Evolutionary conservation across 2,113 vertebrate species (phyloP).

Genomic region (Brachypodius melanocephalos): DNA sequence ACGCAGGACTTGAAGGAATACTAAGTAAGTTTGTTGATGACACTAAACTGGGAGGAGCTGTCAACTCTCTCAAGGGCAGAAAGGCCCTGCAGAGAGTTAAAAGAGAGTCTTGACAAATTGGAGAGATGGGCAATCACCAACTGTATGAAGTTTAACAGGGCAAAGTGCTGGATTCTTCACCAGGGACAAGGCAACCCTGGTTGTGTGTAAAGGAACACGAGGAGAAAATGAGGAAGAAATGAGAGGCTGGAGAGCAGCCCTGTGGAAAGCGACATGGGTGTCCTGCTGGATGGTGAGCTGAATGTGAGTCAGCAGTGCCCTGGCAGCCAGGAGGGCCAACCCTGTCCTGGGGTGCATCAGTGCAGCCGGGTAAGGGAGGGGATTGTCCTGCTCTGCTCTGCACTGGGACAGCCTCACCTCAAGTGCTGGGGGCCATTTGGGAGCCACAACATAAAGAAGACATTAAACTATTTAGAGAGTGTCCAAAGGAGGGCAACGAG

Average conservation of each 20-base stretch:
- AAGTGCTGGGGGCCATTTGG: background rate
- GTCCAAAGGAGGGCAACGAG: background rate
- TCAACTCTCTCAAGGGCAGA: background rate
- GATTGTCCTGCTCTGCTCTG: background rate
- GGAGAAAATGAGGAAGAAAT: background rate
- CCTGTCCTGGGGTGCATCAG: accelerated
- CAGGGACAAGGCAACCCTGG: background rate
- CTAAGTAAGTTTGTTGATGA: background rate
- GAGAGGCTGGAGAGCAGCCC: background rate
- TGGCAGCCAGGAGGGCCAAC: background rate
- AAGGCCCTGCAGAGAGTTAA: background rate
- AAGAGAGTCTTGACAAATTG: accelerated
- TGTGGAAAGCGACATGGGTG: background rate
- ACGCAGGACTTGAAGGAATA: background rate
- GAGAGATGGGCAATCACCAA: background rate
- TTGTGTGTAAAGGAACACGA: background rate
- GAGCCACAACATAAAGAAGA: background rate
- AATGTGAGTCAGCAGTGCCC: background rate
- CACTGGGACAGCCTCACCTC: accelerated
- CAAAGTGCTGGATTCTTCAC: background rate
- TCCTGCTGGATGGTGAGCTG: accelerated
- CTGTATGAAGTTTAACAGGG: background rate
- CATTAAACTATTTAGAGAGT: background rate
- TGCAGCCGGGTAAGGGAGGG: accelerated
- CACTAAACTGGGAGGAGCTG: background rate